phyloP scores from a whole-genome alignment of 2,888 invertebrate genomes.

The Ypsolopha sequella region DNA sequence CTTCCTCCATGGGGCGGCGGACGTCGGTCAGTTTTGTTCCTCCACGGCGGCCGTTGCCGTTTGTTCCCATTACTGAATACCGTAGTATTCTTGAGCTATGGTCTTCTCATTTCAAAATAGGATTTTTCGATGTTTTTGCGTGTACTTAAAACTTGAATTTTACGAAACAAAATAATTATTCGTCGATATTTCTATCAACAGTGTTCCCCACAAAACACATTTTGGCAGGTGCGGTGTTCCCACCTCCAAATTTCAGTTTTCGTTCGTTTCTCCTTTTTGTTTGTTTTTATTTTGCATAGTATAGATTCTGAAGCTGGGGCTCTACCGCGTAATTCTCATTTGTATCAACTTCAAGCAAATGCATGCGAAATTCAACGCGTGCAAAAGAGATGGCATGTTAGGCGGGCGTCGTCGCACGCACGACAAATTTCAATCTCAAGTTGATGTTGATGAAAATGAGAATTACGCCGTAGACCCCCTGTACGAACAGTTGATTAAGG shows the following conservation, averaged over 20 bases:
- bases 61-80: conserved; percentile 42
- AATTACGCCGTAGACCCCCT: too few relatives aligned
- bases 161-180: background rate
- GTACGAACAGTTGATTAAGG: too few relatives aligned
- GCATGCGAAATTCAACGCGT: too few relatives aligned
- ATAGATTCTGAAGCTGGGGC: too few relatives aligned
- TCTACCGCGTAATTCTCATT: too few relatives aligned
- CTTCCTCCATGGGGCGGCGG: conserved; percentile 77
- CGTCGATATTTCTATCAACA: background rate
- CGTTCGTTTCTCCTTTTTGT: too few relatives aligned
- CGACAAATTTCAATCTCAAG: too few relatives aligned
- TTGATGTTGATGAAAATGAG: too few relatives aligned
- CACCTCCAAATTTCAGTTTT: background rate
- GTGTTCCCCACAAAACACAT: background rate
- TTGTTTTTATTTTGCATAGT: too few relatives aligned
- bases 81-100: background rate
- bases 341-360: too few relatives aligned
- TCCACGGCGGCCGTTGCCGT: conserved; percentile 71
- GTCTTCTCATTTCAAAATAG: background rate
- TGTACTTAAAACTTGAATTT: background rate
- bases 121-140: background rate
- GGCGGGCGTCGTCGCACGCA: too few relatives aligned
- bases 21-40: conserved; percentile 73
- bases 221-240: background rate
- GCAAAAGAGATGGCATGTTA: too few relatives aligned